Base-by-base conservation (phyloP, 37 sponge, comb jelly and placozoan species). In the Cladorhizidae sp. region DNA sequence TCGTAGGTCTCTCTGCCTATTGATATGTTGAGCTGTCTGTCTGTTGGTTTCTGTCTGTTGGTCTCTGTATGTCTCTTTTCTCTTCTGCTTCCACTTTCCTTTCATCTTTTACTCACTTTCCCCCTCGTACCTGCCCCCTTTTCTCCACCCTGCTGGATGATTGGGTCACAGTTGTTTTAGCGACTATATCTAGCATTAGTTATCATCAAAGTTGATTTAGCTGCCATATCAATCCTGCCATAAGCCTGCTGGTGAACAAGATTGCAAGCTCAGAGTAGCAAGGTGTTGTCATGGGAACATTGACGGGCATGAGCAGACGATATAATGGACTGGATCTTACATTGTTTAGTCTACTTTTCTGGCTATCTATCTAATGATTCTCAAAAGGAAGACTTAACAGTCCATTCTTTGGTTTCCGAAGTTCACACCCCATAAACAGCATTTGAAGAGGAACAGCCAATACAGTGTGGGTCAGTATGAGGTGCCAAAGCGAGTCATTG, bases 271-370 rank as follows among this genome's bases (percentile, higher is more conserved):
- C 87, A 9, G 93, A 89, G 28, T 90, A 92, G 42, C 96, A 95
- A 74, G 96, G 95, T 54, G 89, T 90, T 35, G 84, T 72, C 8
- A 83, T 94, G 38, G 96, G 96, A 0, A 87, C 93, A 22, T 58
- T 96, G 5, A 96, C 96, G 51, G 96, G 96, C 3, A 78, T 96
- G 52, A 80, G 96, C 73, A 93, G 96, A 1, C 73, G 92, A 37
- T 93, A 93, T 45, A 96, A 82, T 28, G 96, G 96, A 25, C 78
- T 96, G 7, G 96, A 93, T 1, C 96, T 93, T 20, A 93, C 96
- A 23, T 11, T 88, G 61, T 96, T 84, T 59, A 93, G 96, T 0
- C 74, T 90, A 33, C 71, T 96, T n/a, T 96, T 95, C 77, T 90
- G 83, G 83, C 40, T 92, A 33, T 86, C 80, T 63, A 81, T 92